A percentile compares a stretch with the other conserved stretches of the same genome.
These are phyloP conservation scores for Aurelia coerulea DNA, from an alignment of 30 jellyfish, hydroid and myxozoan genomes.

Conservation along the genomic window DNA sequence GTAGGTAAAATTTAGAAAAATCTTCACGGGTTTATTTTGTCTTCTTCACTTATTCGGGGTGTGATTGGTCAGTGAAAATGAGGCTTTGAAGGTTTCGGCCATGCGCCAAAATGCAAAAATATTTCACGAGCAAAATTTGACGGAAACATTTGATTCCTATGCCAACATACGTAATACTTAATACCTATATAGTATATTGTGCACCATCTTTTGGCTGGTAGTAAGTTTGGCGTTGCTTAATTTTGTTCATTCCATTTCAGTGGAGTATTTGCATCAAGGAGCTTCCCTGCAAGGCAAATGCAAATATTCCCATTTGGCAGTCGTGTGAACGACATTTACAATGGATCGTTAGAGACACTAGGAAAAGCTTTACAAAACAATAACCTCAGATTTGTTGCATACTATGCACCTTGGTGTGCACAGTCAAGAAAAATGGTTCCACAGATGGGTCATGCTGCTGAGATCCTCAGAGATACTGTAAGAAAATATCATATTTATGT, in stretches of 20 bases:
- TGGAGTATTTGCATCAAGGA: conserved; percentile 27
- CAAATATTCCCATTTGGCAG: conserved; percentile 71
- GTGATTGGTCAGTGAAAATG: no score
- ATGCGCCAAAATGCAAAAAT: no score
- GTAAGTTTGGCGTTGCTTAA: no score
- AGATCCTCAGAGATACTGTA: conserved; percentile 51
- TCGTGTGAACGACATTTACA: conserved; percentile 65
- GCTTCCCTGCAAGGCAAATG: conserved; percentile 19
- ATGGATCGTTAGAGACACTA: conserved; percentile 81
- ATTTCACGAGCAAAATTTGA: no score
- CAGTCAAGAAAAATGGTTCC: conserved; percentile 81
- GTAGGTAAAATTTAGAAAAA: no score
- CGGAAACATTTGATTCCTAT: no score
- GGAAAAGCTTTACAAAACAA: conserved; percentile 12
- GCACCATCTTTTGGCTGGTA: no score
- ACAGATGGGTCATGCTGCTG: conserved; percentile 58
- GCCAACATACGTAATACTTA: no score
- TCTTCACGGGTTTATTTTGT: no score
- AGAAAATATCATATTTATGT: background rate
- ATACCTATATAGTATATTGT: no score
- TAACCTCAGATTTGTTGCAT: conserved; percentile 72
- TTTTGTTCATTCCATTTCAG: background rate
- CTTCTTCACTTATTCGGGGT: no score
- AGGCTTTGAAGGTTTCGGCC: no score
- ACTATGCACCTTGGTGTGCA: conserved; percentile 95